These are phyloP conservation scores for Halictus quadricinctus DNA, from an alignment of 2,888 invertebrate genomes.

Conservation along the genomic window DNA sequence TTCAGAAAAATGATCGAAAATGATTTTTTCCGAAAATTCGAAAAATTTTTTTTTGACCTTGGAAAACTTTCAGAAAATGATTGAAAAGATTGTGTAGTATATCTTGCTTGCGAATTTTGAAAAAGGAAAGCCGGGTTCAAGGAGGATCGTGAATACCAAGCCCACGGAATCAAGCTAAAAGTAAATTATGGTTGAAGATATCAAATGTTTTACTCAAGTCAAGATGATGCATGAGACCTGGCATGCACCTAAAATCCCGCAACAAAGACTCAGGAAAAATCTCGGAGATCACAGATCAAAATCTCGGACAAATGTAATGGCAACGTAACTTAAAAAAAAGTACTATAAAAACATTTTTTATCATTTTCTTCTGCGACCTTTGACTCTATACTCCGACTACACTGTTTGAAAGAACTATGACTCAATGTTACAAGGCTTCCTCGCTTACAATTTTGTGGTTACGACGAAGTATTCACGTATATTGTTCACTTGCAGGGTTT, in stretches of 20 bases:
- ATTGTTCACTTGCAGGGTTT: not conserved
- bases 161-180: not conserved
- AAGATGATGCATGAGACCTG: not conserved
- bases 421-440: not conserved
- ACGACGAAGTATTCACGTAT: not conserved
- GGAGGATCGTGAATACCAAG: not conserved
- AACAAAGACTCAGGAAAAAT: not conserved
- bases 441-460: not conserved
- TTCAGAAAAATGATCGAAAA: no score
- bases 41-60: not conserved
- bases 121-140: not conserved
- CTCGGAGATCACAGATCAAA: not conserved
- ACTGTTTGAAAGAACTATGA: not conserved
- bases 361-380: not conserved
- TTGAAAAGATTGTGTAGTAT: slow-evolving; percentile 3
- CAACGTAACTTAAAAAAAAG: not conserved
- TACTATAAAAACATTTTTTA: not conserved
- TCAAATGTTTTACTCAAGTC: not conserved
- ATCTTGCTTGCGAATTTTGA: not conserved
- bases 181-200: not conserved
- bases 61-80: not conserved
- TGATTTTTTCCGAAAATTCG: no score
- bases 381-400: not conserved
- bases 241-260: not conserved
- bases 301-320: not conserved